Conservation (phyloP, 2,113 vertebrate species). For the Himantopus leucocephalus region DNA sequence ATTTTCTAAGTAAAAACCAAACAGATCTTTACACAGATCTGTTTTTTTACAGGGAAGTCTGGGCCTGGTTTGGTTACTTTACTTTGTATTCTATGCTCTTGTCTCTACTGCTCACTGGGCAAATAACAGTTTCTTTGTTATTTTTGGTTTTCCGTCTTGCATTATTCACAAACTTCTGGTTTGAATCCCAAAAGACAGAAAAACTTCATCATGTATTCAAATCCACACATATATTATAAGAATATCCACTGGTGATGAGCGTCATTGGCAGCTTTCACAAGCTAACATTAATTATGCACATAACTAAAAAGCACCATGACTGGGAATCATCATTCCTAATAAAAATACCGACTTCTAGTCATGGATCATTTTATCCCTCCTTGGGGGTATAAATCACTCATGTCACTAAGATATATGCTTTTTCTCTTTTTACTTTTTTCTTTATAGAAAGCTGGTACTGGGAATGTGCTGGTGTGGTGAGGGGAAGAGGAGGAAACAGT, state of each 20-base stretch:
- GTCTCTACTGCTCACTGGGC: not conserved
- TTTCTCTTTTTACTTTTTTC: not conserved
- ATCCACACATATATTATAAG: slow-evolving; percentile 23
- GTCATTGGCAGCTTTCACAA: slow-evolving; percentile 33
- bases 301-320: slow-evolving; percentile 26
- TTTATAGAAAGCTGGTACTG: not conserved
- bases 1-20: not conserved
- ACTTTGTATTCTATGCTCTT: not conserved
- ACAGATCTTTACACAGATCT: not conserved
- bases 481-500: not conserved
- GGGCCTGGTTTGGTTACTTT: not conserved
- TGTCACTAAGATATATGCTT: slow-evolving; percentile 7
- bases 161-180: slow-evolving; percentile 56
- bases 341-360: slow-evolving; percentile 46
- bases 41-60: not conserved
- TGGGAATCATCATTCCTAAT: slow-evolving; percentile 54
- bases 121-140: slow-evolving; percentile 22
- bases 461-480: not conserved
- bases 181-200: slow-evolving; percentile 17
- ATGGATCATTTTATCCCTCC: slow-evolving; percentile 49
- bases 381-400: slow-evolving; percentile 42
- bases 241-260: slow-evolving; percentile 27
- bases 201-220: slow-evolving; percentile 57
- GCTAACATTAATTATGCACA: slow-evolving; percentile 53
- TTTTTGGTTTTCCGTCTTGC: slow-evolving; percentile 16